Conservation (phyloP, 37 sponge, comb jelly and placozoan species). For the Geodia barretti region DNA sequence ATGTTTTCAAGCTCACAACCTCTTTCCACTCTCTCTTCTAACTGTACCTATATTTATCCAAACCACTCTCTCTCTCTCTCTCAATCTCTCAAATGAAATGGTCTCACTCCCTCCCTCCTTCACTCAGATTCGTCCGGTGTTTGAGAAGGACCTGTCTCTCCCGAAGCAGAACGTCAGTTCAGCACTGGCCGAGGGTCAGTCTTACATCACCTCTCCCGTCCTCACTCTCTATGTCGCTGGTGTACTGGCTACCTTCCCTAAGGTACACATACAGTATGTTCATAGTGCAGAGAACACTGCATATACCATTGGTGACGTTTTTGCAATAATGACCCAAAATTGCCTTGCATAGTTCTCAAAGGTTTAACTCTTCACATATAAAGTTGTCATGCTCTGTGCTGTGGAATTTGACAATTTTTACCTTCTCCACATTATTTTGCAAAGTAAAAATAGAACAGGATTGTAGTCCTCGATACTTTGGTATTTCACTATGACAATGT, state of each 20-base stretch:
- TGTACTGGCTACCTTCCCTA: constrained; percentile 55
- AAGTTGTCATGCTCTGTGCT: no score
- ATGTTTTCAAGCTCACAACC: no score
- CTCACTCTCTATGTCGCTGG: constrained; percentile 72
- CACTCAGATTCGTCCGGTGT: constrained; percentile 65
- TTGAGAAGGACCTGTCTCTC: constrained; percentile 45
- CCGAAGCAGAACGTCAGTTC: constrained; percentile 43
- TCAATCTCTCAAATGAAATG: no score
- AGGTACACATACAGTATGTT: constrained; percentile 38
- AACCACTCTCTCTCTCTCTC: no score
- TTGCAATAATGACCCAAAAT: background rate
- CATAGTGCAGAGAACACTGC: background rate
- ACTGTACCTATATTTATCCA: no score
- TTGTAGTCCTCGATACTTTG: no score
- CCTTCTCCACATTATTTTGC: no score
- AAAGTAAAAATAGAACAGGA: no score
- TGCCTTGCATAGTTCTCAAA: background rate
- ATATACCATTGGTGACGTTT: background rate
- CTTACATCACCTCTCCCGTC: constrained; percentile 61
- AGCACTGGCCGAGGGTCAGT: constrained; percentile 58
- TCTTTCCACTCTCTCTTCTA: no score
- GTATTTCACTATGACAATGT: no score
- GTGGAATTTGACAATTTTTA: no score
- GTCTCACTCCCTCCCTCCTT: constrained; percentile 4
- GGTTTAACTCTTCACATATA: background rate